Percentiles rank a stretch among this genome's conserved stretches.
These are phyloP conservation scores for Lysandra bellargus DNA, from an alignment of 2,888 invertebrate genomes.

Conservation along the genomic window DNA sequence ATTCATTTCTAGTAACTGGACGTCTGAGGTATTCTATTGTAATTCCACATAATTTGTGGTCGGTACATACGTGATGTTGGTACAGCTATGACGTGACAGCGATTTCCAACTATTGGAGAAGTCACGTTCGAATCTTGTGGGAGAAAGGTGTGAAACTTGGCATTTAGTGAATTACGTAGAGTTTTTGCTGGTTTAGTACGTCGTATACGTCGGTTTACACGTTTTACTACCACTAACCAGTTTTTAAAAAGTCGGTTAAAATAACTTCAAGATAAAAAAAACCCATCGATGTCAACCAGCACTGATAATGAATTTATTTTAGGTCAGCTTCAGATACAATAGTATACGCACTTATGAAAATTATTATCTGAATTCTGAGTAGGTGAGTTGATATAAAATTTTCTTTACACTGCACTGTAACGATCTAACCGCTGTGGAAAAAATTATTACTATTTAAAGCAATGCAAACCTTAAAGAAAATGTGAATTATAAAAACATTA, in stretches of 20 bases:
- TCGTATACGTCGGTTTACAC: neutral
- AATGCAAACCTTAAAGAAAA: no score
- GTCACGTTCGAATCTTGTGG: conserved; percentile 26
- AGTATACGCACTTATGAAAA: neutral
- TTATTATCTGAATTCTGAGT: neutral
- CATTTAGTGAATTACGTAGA: neutral
- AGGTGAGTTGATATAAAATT: neutral
- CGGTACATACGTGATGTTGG: conserved; percentile 10
- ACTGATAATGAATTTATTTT: conserved; percentile 24
- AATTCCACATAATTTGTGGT: conserved; percentile 14
- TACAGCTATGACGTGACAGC: conserved; percentile 11
- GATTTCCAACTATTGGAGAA: conserved; percentile 13
- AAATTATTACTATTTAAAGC: no score
- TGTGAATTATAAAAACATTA: no score
- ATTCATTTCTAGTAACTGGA: neutral
- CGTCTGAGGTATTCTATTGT: conserved; percentile 2
- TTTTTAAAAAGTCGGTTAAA: neutral
- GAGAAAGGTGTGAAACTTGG: conserved; percentile 12
- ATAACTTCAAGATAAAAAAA: neutral
- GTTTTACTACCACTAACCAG: neutral
- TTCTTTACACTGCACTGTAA: conserved; percentile 21
- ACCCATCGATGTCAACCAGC: conserved; percentile 9
- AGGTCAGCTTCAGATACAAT: neutral
- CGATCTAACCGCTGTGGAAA: neutral
- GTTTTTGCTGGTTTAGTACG: neutral